phyloP scores from a whole-genome alignment of 2,797 vertebrate genomes.

The Pelobates cultripes region DNA sequence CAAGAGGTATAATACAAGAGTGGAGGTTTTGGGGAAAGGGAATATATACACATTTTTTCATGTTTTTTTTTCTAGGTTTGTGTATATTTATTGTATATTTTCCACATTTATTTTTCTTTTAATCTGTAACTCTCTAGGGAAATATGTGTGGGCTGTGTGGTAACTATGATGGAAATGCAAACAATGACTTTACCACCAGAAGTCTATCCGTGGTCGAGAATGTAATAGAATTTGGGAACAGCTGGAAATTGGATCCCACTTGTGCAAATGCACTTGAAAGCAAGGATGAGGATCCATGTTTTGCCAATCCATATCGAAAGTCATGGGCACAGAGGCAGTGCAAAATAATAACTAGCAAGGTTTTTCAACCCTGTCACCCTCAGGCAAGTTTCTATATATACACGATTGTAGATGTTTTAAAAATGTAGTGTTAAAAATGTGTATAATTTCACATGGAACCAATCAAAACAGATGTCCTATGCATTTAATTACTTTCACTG shows the following conservation, averaged over 20 bases:
- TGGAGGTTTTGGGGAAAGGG: no score
- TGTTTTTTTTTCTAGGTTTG: background rate
- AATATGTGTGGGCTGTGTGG: constrained; percentile 74
- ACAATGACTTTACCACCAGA: constrained; percentile 76
- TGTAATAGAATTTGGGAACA: constrained; percentile 75
- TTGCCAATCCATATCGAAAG: constrained; percentile 70
- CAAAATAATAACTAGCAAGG: constrained; percentile 68
- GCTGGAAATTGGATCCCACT: constrained; percentile 74
- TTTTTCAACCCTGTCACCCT: constrained; percentile 68
- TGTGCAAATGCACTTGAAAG: constrained; percentile 67
- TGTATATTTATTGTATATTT: background rate
- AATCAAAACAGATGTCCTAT: no score
- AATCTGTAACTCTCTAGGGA: constrained; percentile 58
- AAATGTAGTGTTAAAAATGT: no score
- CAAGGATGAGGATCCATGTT: constrained; percentile 70
- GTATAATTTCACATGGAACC: no score
- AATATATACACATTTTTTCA: no score
- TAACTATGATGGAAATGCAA: constrained; percentile 70
- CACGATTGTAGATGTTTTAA: no score
- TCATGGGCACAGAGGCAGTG: constrained; percentile 78
- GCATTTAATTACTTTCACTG: no score
- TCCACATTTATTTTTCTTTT: no score
- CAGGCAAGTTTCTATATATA: constrained; percentile 64
- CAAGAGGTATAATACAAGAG: no score
- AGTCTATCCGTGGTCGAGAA: constrained; percentile 71